phyloP scores from a whole-genome alignment of 2,888 invertebrate species.

The Strigamia maritima region DNA sequence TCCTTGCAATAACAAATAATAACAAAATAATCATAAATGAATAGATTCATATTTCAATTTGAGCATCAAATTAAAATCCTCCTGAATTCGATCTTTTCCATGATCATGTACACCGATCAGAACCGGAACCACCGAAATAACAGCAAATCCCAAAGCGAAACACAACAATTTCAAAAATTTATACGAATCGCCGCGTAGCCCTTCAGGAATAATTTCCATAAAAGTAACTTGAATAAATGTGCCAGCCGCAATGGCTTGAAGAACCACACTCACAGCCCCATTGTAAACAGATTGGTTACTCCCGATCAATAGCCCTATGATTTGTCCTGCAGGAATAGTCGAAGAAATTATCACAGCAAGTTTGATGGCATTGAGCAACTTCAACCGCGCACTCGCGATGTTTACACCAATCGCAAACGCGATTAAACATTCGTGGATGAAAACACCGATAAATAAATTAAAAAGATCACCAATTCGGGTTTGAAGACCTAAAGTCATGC shows the following conservation, averaged over 20 bases:
- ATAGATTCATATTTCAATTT: not conserved
- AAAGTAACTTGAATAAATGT: constrained; percentile 50
- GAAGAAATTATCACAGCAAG: constrained; percentile 46
- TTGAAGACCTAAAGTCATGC: constrained; percentile 50
- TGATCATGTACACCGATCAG: not conserved
- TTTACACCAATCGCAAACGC: constrained; percentile 48
- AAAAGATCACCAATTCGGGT: constrained; percentile 43
- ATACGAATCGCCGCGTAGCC: constrained; percentile 37
- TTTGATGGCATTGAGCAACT: constrained; percentile 42
- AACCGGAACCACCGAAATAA: not conserved
- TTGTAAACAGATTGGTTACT: constrained; percentile 43
- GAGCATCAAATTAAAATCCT: constrained; percentile 6
- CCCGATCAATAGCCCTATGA: constrained; percentile 44
- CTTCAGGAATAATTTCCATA: constrained; percentile 48
- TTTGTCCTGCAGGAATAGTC: constrained; percentile 48
- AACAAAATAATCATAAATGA: not conserved
- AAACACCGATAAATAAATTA: constrained; percentile 47
- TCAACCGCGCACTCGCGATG: constrained; percentile 45
- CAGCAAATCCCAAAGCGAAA: not conserved
- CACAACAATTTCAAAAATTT: not conserved
- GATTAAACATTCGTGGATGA: constrained; percentile 48
- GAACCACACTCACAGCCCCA: constrained; percentile 45
- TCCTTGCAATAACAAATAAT: too few species aligned
- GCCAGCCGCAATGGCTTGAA: constrained; percentile 49
- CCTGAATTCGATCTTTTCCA: not conserved